These are phyloP conservation scores for Cryptoblepharus egeriae DNA, from an alignment of 2,797 vertebrate species.

Conservation along the genomic window DNA sequence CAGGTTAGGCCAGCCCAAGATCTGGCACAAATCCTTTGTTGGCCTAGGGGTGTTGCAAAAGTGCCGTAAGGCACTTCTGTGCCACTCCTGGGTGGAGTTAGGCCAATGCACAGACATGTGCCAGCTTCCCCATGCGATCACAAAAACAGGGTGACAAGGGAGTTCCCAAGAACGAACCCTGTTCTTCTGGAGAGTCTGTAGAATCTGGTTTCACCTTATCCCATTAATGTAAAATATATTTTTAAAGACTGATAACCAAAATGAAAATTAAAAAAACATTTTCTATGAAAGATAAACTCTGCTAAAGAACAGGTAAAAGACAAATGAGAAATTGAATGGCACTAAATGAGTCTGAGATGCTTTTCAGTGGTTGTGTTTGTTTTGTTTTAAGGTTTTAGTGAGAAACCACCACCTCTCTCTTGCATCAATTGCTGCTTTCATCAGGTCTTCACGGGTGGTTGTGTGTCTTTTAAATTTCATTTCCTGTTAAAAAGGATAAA, in stretches of 20 bases:
- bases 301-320: neutral
- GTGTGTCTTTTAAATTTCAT: constrained; percentile 77
- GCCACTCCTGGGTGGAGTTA: too few relatives aligned
- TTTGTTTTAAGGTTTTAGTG: constrained; percentile 72
- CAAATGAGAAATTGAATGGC: constrained; percentile 18
- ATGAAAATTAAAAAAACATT: rapidly evolving
- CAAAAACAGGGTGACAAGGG: too few relatives aligned
- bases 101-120: too few relatives aligned
- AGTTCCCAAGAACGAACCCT: neutral
- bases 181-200: neutral
- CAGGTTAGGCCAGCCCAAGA: too few relatives aligned
- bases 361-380: constrained; percentile 63
- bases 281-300: neutral
- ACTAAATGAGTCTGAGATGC: neutral
- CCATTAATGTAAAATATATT: constrained; percentile 11
- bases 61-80: too few relatives aligned
- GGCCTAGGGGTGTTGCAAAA: too few relatives aligned
- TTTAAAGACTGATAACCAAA: constrained; percentile 21
- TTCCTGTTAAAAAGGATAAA: constrained; percentile 78
- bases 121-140: too few relatives aligned
- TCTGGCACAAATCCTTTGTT: too few relatives aligned
- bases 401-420: constrained; percentile 70
- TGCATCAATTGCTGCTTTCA: constrained; percentile 74
- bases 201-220: neutral
- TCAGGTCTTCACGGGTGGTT: constrained; percentile 74